Percentiles rank a stretch among this genome's conserved stretches.
These are phyloP conservation scores for Tinamus major DNA, from an alignment of 2,797 vertebrate species.

Conservation along the genomic window DNA sequence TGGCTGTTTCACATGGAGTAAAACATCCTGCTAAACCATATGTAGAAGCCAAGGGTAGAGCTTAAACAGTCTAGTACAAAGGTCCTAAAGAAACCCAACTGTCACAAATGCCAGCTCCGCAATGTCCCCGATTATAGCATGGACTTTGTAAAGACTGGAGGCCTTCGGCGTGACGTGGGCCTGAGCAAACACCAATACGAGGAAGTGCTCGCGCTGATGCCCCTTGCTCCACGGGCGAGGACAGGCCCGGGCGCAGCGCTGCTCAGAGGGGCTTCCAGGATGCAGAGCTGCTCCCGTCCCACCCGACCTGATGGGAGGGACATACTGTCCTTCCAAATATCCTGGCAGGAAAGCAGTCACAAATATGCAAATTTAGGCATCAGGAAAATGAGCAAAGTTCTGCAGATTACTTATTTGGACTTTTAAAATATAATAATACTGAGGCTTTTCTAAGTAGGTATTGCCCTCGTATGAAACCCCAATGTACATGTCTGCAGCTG, in stretches of 20 bases:
- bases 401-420: neutral
- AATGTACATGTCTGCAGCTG: neutral
- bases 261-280: constrained; percentile 58
- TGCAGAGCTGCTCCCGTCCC: constrained; percentile 56
- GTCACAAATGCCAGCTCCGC: neutral
- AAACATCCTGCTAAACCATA: neutral
- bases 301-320: constrained; percentile 53
- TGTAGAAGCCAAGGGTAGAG: neutral
- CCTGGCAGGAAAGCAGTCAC: constrained; percentile 66
- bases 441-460: neutral
- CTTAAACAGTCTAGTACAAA: constrained; percentile 36
- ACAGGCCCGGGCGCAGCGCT: constrained; percentile 54
- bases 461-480: neutral
- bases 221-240: constrained; percentile 30
- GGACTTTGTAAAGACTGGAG: constrained; percentile 57
- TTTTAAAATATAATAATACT: neutral
- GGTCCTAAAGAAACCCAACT: constrained; percentile 20
- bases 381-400: constrained; percentile 32
- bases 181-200: constrained; percentile 44
- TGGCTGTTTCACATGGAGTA: neutral
- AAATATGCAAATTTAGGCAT: constrained; percentile 31
- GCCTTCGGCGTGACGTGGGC: neutral
- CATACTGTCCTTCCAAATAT: constrained; percentile 68
- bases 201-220: constrained; percentile 31
- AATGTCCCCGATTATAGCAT: constrained; percentile 10